Evolutionary conservation across 2,113 vertebrate genomes (phyloP).

Genomic region (Serilophus lunatus): DNA sequence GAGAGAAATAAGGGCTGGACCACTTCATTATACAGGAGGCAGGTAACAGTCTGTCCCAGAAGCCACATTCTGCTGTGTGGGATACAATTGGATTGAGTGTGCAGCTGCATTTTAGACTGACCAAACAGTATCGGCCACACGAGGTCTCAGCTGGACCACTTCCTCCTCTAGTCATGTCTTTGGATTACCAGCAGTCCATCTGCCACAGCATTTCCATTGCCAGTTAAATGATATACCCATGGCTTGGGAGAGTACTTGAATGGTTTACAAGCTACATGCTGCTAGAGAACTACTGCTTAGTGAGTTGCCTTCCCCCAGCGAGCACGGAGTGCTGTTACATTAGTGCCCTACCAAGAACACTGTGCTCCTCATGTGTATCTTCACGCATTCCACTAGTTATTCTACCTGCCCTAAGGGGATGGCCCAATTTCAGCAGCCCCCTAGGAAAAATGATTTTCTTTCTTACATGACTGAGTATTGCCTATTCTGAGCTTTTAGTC

Average conservation of each 20-base stretch:
- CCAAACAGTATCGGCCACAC: not conserved
- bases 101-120: not conserved
- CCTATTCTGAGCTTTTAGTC: not conserved
- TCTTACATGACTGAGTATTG: not conserved
- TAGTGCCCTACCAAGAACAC: not conserved
- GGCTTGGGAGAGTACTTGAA: not conserved
- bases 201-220: not conserved
- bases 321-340: not conserved
- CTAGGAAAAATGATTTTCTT: not conserved
- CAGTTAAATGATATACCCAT: not conserved
- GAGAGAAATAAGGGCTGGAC: not conserved
- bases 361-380: not conserved
- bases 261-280: not conserved
- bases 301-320: not conserved
- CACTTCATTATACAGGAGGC: not conserved
- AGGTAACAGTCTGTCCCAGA: not conserved
- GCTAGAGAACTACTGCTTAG: not conserved
- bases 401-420: not conserved
- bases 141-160: not conserved
- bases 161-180: not conserved
- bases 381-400: not conserved
- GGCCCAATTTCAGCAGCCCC: not conserved
- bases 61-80: fast-evolving
- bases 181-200: not conserved
- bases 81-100: not conserved